Evolutionary conservation across 1,140 invertebrate species (phyloP).

Genomic region (Atta texana): DNA sequence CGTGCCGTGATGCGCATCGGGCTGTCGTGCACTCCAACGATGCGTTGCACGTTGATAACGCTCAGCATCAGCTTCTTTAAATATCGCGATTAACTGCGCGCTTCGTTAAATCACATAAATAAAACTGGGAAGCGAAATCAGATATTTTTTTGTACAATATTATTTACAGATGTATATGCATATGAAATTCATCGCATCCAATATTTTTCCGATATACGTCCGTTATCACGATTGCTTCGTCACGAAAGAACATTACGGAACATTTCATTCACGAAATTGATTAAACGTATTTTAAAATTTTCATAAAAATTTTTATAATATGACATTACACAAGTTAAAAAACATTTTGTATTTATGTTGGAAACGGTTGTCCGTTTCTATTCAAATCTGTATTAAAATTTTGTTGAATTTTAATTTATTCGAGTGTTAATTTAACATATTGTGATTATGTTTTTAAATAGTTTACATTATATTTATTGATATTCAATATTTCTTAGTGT

Average conservation of each 20-base stretch:
- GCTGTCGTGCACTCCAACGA: constrained; percentile 32
- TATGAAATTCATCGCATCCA: constrained; percentile 5
- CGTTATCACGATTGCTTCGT: constrained; percentile 28
- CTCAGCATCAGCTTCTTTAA: constrained; percentile 55
- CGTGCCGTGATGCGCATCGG: constrained; percentile 37
- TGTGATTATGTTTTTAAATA: no score
- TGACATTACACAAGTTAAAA: not conserved
- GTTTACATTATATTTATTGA: no score
- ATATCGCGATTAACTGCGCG: constrained; percentile 51
- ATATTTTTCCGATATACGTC: not conserved
- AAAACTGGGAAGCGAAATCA: constrained; percentile 27
- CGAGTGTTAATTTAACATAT: no score
- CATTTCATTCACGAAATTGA: not conserved
- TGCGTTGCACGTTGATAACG: constrained; percentile 51
- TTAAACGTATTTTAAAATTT: not conserved
- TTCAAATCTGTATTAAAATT: no score
- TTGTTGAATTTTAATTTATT: no score
- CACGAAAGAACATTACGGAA: not conserved
- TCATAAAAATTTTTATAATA: not conserved
- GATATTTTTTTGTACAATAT: constrained; percentile 24
- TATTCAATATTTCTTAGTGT: no score
- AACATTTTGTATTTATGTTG: no score
- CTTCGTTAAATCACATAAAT: constrained; percentile 59
- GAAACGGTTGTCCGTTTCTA: no score
- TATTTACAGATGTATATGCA: not conserved